These are phyloP conservation scores for Epinephelus malabaricus DNA, from an alignment of 2,797 vertebrate species.

Conservation along the genomic window DNA sequence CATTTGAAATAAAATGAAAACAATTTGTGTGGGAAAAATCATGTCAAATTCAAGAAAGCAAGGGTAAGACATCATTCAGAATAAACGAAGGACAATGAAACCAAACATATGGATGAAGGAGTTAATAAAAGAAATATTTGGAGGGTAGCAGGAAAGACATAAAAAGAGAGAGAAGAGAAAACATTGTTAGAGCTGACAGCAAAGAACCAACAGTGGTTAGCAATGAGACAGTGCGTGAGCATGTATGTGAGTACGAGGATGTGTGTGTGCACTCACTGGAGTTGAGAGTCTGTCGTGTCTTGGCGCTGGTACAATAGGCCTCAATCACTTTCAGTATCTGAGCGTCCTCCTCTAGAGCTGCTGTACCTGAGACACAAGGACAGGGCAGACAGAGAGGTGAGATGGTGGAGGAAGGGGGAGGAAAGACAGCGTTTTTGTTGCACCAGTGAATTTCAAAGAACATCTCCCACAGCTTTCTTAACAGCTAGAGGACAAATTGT, in stretches of 20 bases:
- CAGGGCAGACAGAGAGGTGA: too few relatives aligned
- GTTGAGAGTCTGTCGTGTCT: slow-evolving; percentile 97
- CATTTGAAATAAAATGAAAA: slow-evolving; percentile 9
- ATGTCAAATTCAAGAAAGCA: neutral
- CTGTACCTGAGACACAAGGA: slow-evolving; percentile 88
- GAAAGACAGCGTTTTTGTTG: too few relatives aligned
- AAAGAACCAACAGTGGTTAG: slow-evolving; percentile 50
- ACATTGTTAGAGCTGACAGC: slow-evolving; percentile 67
- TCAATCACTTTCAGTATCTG: slow-evolving; percentile 99
- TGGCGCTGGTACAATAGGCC: slow-evolving; percentile 98
- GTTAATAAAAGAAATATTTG: slow-evolving; percentile 62
- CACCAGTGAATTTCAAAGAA: too few relatives aligned
- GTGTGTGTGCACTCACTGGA: slow-evolving; percentile 90
- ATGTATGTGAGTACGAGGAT: neutral
- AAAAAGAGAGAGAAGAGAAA: slow-evolving; percentile 67
- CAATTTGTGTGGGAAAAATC: neutral
- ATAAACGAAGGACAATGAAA: slow-evolving; percentile 16
- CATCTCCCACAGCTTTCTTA: neutral
- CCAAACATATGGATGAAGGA: neutral
- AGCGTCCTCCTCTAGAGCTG: slow-evolving; percentile 96
- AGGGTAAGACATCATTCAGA: neutral
- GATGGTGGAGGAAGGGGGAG: too few relatives aligned
- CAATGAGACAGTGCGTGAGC: slow-evolving; percentile 9
- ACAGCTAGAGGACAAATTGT: neutral
- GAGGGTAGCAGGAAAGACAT: slow-evolving; percentile 45